Evolutionary conservation across 2,797 vertebrate genomes (phyloP), one percentile per base, ranked within the genome.

Genomic region (Fistularia tabacaria): DNA sequence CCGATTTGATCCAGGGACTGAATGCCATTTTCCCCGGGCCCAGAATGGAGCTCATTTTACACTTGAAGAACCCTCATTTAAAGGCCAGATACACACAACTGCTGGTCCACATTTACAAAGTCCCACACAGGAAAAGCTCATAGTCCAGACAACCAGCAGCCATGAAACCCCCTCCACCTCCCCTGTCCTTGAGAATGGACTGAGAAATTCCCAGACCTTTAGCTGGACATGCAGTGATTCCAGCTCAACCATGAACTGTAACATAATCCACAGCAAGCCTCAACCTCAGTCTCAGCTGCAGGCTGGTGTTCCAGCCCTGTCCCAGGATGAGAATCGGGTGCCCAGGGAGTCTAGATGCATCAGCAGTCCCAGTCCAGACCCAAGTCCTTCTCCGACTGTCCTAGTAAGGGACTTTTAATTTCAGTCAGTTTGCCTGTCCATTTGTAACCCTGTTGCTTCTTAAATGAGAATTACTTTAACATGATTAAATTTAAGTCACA

Each of bases 11-110:
- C 68, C 60, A 36, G 85, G 89, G 84, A 61, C 85, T 48, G 40
- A 77, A 68, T 50, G 71, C 61, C 83, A 69, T 83, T 90, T 76
- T 68, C 76, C 71, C 70, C 77, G 51, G 80, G 69, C 88, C 71
- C 90, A 86, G 56, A 82, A 80, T 39, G 89, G 90, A 77, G 87
- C 91, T 83, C 86, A 85, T 55, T 85, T 79, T 80, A 92, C 87
- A 91, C 90, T 90, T 91, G 92, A 94, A 91, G 89, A 90, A 74
- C 73, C 88, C 77, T 78, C 73, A 57, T 82, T 85, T 62, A 87
- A 80, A 76, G 73, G 68, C 72, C 86, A 76, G 81, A 64, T 75
- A 46, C 59, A 62, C 8, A 1, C 60, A 51, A 68, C 57, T 59
- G 37, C 77, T 60, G 64, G 72, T 54, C 85, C 60, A 25, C 14